Evolutionary conservation across 2,113 vertebrate genomes (phyloP), one percentile per base, ranked within the genome.

Genomic region (Saccopteryx bilineata): DNA sequence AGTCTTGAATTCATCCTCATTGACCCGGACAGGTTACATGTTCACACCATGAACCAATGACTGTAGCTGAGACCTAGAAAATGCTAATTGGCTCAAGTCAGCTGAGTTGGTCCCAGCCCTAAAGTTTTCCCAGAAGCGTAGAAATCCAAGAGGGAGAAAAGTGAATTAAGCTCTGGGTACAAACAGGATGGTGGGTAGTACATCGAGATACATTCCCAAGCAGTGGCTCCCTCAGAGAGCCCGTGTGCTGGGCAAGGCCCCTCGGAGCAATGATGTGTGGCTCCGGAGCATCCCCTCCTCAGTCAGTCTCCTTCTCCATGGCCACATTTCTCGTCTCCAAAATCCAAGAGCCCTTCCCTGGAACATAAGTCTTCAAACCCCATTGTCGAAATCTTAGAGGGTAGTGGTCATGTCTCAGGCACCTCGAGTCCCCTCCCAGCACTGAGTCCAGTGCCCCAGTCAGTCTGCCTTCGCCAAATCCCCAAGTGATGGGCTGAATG

Each of bases 231-330:
- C 23, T 23, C 14, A 33, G 23, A 89, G 31, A 5, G 13, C 33
- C 63, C 2, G 11, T 4, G 0, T 5, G 12, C n/a, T 23, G 46
- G 13, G 3, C 2, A 7, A 21, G 17, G 24, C n/a, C 28, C 10
- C 26, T 21, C 74, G n/a, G 78, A 46, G 66, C 1, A 18, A n/a
- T 0, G n/a, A 52, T 10, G 1, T 31, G 15, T 9, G 54, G 8
- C 11, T 46, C 1, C 0, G 9, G 10, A 28, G 6, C 28, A 50
- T 39, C 9, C n/a, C 18, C 31, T 63, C 31, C 19, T 65, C 10
- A 14, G 23, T 8, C 10, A 39, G 74, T 31, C 26, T 79, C 66
- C 56, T 26, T 23, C 60, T 54, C 11, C 19, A 80, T 3, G 24
- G 18, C 11, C 60, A 18, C 3, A 17, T 5, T 79, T 69, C 61